These are phyloP conservation scores for Ctenomys sociabilis DNA, from an alignment of 2,113 vertebrate species.

Conservation along the genomic window DNA sequence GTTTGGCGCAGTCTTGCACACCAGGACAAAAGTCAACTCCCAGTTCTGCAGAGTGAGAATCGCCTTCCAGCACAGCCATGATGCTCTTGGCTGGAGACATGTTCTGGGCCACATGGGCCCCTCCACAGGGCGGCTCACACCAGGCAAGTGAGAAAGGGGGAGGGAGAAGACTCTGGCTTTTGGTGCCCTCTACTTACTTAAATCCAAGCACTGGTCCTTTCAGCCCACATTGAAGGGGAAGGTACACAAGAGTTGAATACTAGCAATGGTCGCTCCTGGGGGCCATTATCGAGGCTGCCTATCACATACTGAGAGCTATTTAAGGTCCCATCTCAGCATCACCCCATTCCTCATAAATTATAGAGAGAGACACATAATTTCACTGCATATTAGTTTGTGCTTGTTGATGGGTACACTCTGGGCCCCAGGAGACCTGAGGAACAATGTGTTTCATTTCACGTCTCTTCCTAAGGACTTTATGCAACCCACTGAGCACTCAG, in stretches of 20 bases:
- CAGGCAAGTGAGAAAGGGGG: not conserved
- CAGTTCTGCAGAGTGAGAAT: not conserved
- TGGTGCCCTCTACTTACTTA: not conserved
- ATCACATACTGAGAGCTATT: not conserved
- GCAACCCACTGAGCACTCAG: slow-evolving; percentile 51
- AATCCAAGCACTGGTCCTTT: not conserved
- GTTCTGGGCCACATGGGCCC: not conserved
- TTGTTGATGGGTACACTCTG: slow-evolving; percentile 18
- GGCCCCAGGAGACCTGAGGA: slow-evolving; percentile 36
- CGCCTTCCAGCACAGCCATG: accelerated
- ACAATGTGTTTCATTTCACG: slow-evolving; percentile 27
- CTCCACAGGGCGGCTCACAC: not conserved
- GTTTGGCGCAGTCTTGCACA: not conserved
- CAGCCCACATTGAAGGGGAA: not conserved
- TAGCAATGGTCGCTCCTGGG: not conserved
- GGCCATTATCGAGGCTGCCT: not conserved
- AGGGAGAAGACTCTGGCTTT: not conserved
- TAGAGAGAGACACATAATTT: slow-evolving; percentile 11
- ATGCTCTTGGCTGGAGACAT: not conserved
- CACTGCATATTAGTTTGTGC: slow-evolving; percentile 21
- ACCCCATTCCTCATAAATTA: slow-evolving; percentile 12
- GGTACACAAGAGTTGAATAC: not conserved
- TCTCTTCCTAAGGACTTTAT: slow-evolving; percentile 39
- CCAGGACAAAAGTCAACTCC: not conserved
- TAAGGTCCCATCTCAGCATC: not conserved